phyloP scores from a whole-genome alignment of 2,888 invertebrate species.

The Stenchaetothrips biformis region DNA sequence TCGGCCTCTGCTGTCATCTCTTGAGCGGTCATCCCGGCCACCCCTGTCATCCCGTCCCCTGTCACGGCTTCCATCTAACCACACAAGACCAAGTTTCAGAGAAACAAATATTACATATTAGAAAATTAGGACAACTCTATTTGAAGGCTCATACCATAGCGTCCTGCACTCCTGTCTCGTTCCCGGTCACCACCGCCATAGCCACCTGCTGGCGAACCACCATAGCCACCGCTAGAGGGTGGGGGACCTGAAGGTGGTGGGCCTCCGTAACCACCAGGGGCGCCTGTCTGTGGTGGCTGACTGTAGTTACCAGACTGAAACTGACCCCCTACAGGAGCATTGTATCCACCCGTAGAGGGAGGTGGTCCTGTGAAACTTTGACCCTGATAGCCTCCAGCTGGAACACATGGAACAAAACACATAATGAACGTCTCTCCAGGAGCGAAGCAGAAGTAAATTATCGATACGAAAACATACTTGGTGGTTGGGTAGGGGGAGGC shows the following conservation, averaged over 20 bases:
- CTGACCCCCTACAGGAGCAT: neutral
- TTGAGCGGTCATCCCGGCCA: neutral
- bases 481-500: neutral
- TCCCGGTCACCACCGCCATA: conserved; percentile 5
- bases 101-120: neutral
- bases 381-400: neutral
- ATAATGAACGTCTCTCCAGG: neutral
- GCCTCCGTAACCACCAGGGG: neutral
- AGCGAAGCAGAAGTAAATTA: neutral
- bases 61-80: neutral
- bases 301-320: neutral
- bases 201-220: neutral
- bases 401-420: neutral
- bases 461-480: neutral
- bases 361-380: neutral
- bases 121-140: neutral
- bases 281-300: neutral
- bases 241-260: neutral
- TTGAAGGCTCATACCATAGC: neutral
- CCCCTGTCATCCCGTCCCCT: neutral
- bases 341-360: neutral
- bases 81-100: neutral
- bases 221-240: neutral
- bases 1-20: neutral
- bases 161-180: neutral